phyloP scores from a whole-genome alignment of 2,888 invertebrate genomes.

The Drosophila bunnanda region DNA sequence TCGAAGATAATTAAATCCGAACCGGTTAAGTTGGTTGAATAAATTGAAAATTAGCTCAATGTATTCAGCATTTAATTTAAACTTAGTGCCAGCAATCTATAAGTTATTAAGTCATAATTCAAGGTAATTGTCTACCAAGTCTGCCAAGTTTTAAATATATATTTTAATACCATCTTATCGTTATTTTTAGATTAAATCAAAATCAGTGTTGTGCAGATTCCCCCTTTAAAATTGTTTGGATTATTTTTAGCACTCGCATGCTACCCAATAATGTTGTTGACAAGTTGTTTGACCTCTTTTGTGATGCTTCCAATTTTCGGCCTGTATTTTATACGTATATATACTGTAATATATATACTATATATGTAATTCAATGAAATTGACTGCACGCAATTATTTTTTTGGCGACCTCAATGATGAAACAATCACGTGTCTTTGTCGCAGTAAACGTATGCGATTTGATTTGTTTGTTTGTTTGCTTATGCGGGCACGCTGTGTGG shows the following conservation, averaged over 20 bases:
- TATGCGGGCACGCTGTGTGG: constrained; percentile 32
- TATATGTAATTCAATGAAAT: constrained; percentile 43
- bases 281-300: constrained; percentile 31
- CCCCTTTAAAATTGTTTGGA: neutral
- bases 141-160: neutral
- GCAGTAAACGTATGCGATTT: constrained; percentile 17
- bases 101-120: neutral
- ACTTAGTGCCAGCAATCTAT: neutral
- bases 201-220: neutral
- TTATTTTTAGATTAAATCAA: neutral
- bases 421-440: constrained; percentile 53
- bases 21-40: constrained; percentile 7
- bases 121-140: neutral
- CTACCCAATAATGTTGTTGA: constrained; percentile 16
- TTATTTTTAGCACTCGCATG: neutral
- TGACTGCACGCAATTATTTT: constrained; percentile 44
- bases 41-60: constrained; percentile 1
- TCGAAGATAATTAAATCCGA: constrained; percentile 6
- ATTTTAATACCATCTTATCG: neutral
- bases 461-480: constrained; percentile 42
- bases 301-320: constrained; percentile 22
- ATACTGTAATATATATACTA: neutral
- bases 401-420: constrained; percentile 48
- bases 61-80: neutral
- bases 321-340: neutral